These are phyloP conservation scores for Teinopalpus imperialis DNA, from an alignment of 2,888 invertebrate genomes.

Conservation along the genomic window DNA sequence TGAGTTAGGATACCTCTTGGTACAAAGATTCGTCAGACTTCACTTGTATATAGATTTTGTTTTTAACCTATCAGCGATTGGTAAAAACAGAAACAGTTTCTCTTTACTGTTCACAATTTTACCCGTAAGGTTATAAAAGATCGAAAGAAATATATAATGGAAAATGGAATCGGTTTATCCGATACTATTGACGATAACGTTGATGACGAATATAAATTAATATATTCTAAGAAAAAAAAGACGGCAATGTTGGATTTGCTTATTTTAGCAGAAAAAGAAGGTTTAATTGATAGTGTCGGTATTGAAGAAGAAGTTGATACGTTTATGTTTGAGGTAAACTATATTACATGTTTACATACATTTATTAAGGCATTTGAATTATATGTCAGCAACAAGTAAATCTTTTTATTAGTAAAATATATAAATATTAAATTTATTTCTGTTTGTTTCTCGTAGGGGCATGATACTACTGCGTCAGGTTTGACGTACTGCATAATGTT, in stretches of 20 bases:
- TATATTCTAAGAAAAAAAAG: slow-evolving; percentile 58
- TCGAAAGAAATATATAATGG: slow-evolving; percentile 46
- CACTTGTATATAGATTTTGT: slow-evolving; percentile 80
- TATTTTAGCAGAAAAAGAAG: slow-evolving; percentile 66
- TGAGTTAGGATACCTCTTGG: slow-evolving; percentile 56
- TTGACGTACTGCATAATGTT: slow-evolving; percentile 56
- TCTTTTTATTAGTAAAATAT: no score
- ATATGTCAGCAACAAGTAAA: no score
- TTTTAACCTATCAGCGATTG: slow-evolving; percentile 75
- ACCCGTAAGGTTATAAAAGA: slow-evolving; percentile 37
- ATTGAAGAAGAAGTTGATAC: slow-evolving; percentile 84
- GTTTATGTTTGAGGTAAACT: slow-evolving; percentile 82
- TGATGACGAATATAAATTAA: slow-evolving; percentile 25
- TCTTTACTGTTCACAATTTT: slow-evolving; percentile 59
- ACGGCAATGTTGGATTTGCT: slow-evolving; percentile 78
- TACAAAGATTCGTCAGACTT: slow-evolving; percentile 69
- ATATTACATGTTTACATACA: no score
- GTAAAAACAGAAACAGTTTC: slow-evolving; percentile 63
- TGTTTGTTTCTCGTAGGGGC: no score
- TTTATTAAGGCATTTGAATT: no score
- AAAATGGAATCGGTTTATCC: slow-evolving; percentile 31
- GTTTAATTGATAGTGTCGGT: slow-evolving; percentile 68
- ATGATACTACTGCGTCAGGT: slow-evolving; percentile 71
- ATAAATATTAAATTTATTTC: no score
- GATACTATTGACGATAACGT: slow-evolving; percentile 30